Percentiles rank a stretch among this genome's conserved stretches.
Conservation (phyloP, 35 echinoderm and acorn worm genomes). For the Apostichopus californicus region DNA sequence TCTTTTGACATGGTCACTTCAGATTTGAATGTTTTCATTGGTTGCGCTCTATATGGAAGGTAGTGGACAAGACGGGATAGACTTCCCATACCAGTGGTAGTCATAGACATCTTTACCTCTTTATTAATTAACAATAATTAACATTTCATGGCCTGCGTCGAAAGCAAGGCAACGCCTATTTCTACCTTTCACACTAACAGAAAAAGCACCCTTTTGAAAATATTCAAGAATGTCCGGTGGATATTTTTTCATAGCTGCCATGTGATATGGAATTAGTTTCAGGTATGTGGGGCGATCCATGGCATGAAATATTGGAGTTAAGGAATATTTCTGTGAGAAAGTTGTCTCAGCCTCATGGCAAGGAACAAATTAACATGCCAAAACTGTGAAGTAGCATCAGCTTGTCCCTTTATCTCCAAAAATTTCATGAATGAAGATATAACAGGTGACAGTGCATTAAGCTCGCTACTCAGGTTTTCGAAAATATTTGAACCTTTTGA, state of each 20-base stretch:
- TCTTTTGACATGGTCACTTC: neutral
- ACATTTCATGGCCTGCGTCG: slow-evolving; percentile 73
- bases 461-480: neutral
- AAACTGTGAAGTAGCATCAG: slow-evolving; percentile 61
- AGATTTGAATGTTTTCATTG: slow-evolving; percentile 18
- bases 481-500: neutral
- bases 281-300: slow-evolving; percentile 42
- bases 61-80: slow-evolving; percentile 55
- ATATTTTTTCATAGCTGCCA: slow-evolving; percentile 55
- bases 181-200: slow-evolving; percentile 54
- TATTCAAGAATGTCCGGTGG: slow-evolving; percentile 36
- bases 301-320: slow-evolving; percentile 48
- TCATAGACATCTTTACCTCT: slow-evolving; percentile 59
- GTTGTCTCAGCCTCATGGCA: slow-evolving; percentile 42
- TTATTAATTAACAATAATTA: slow-evolving; percentile 46
- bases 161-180: slow-evolving; percentile 42
- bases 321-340: slow-evolving; percentile 24
- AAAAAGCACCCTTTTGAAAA: slow-evolving; percentile 56
- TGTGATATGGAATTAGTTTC: slow-evolving; percentile 42
- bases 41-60: neutral
- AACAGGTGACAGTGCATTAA: neutral
- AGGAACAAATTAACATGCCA: slow-evolving; percentile 66
- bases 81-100: slow-evolving; percentile 43
- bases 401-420: neutral
- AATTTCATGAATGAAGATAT: slow-evolving; percentile 14